These are phyloP conservation scores for Oscheius sp. DNA, from an alignment of 2,888 invertebrate genomes.

Conservation along the genomic window DNA sequence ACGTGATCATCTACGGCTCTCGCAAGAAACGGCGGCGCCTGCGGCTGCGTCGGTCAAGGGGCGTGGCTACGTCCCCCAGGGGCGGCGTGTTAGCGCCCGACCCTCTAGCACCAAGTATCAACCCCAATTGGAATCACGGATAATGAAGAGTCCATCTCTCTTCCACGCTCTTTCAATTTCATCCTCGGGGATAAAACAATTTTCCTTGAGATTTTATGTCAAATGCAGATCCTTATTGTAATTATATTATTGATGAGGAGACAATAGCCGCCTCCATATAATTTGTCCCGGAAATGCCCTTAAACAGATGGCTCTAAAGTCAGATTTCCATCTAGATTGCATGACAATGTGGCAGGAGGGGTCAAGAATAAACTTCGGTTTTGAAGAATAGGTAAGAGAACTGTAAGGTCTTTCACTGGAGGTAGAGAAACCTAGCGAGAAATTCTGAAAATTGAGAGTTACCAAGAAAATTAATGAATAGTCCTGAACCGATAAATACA, in stretches of 20 bases:
- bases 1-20: slow-evolving; percentile 31
- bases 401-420: too few species aligned
- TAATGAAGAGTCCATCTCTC: slow-evolving; percentile 22
- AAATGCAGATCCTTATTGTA: slow-evolving; percentile 8
- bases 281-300: slow-evolving; percentile 20
- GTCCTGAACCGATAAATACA: too few species aligned
- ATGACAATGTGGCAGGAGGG: not conserved
- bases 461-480: too few species aligned
- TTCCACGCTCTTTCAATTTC: slow-evolving; percentile 3
- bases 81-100: slow-evolving; percentile 32
- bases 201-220: not conserved
- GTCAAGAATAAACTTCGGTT: too few species aligned
- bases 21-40: slow-evolving; percentile 30
- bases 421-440: too few species aligned
- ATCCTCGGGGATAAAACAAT: not conserved
- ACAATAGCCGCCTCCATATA: slow-evolving; percentile 20
- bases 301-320: slow-evolving; percentile 28
- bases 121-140: slow-evolving; percentile 30
- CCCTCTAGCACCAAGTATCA: slow-evolving; percentile 30
- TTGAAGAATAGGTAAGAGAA: too few species aligned
- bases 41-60: slow-evolving; percentile 31
- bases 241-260: slow-evolving; percentile 6
- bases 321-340: slow-evolving; percentile 23
- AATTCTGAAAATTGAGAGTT: too few species aligned
- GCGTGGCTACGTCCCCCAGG: slow-evolving; percentile 23